Evolutionary conservation across 1,140 invertebrate genomes (phyloP).

Genomic region (Penaeus vannamei): DNA sequence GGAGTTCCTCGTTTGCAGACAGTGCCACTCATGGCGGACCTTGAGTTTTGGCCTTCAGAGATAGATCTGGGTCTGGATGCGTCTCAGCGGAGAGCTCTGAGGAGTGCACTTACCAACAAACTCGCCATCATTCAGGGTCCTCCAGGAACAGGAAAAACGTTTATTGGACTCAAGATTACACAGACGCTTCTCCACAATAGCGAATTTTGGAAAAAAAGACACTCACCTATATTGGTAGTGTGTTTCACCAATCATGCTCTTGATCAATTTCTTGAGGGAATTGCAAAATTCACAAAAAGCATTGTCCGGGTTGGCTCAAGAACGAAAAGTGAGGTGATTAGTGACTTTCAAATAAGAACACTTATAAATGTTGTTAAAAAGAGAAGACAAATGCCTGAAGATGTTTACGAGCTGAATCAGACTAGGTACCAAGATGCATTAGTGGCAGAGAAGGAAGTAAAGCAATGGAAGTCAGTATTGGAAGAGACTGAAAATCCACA

Average conservation of each 20-base stretch:
- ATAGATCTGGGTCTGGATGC: conserved; percentile 68
- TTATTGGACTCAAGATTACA: conserved; percentile 80
- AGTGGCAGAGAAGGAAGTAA: neutral
- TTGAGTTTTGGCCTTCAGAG: conserved; percentile 44
- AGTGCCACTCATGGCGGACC: conserved; percentile 69
- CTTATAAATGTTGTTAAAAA: neutral
- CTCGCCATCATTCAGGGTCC: conserved; percentile 82
- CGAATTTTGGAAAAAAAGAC: conserved; percentile 66
- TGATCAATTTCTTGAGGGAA: conserved; percentile 89
- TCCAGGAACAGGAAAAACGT: conserved; percentile 87
- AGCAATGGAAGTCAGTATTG: neutral
- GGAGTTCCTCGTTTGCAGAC: conserved; percentile 68
- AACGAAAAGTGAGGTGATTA: conserved; percentile 77
- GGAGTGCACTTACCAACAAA: conserved; percentile 73
- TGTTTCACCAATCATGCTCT: conserved; percentile 91
- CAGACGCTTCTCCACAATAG: conserved; percentile 76
- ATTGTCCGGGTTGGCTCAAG: conserved; percentile 83
- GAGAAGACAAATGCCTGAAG: neutral
- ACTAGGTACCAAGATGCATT: too few relatives aligned
- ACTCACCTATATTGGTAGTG: conserved; percentile 81
- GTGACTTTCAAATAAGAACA: conserved; percentile 67
- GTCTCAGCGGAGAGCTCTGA: conserved; percentile 73
- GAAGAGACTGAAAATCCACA: neutral
- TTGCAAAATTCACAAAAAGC: conserved; percentile 72
- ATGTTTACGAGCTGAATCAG: conserved; percentile 5